A percentile compares a stretch with the other conserved stretches of the same genome.
phyloP scores from a whole-genome alignment of 2,888 invertebrate genomes.

The Thera britannica region DNA sequence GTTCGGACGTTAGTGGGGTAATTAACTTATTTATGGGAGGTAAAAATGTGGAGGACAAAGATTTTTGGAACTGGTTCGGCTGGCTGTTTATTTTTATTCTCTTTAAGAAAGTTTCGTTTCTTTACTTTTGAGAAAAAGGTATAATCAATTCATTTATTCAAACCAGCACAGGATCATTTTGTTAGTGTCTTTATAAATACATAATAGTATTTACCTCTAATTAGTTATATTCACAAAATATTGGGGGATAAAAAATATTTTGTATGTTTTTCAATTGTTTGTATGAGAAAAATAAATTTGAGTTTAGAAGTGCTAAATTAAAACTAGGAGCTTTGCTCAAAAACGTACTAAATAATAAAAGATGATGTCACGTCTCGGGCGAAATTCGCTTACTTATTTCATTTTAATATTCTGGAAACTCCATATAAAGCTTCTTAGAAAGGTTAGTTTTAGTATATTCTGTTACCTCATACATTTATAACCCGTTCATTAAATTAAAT shows the following conservation, averaged over 20 bases:
- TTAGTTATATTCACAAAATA: too few species aligned
- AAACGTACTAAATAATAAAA: neutral
- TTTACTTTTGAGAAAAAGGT: neutral
- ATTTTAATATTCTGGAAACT: neutral
- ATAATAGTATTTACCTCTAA: too few species aligned
- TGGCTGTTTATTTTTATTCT: neutral
- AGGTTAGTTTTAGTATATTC: neutral
- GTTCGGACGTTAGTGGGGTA: conserved; percentile 31
- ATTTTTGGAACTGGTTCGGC: neutral
- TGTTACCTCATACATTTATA: neutral
- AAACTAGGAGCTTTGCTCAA: neutral
- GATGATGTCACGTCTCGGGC: neutral
- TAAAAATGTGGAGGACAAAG: conserved; percentile 10
- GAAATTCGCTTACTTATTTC: neutral
- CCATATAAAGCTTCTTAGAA: neutral
- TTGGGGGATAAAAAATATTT: too few species aligned
- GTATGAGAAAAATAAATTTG: neutral
- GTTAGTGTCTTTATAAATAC: too few species aligned
- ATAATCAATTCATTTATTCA: too few species aligned
- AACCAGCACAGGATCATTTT: too few species aligned
- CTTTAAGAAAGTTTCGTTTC: neutral
- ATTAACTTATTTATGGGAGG: conserved; percentile 32
- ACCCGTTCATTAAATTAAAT: neutral
- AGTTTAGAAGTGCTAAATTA: neutral
- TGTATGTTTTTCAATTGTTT: too few species aligned